A percentile compares a stretch with the other conserved stretches of the same genome.
These are phyloP conservation scores for Drosophila ogumai DNA, from an alignment of 1,140 invertebrate species.

Conservation along the genomic window DNA sequence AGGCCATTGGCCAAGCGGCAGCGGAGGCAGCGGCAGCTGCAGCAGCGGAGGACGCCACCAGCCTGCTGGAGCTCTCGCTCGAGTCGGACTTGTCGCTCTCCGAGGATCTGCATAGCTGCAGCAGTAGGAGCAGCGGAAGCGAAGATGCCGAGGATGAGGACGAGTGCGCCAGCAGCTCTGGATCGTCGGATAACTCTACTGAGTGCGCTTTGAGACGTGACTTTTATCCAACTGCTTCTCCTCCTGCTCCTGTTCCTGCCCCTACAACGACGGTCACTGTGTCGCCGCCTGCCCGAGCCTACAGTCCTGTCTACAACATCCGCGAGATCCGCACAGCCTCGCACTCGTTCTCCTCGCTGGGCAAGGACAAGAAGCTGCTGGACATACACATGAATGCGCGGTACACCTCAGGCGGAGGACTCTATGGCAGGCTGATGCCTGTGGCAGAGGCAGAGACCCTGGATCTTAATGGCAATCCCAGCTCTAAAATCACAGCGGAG, in stretches of 20 bases:
- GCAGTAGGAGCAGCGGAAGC: slow-evolving; percentile 56
- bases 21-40: background rate
- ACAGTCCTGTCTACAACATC: slow-evolving; percentile 84
- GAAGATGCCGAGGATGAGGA: slow-evolving; percentile 73
- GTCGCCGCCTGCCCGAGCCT: slow-evolving; percentile 47
- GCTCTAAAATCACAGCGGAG: slow-evolving; percentile 52
- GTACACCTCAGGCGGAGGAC: slow-evolving; percentile 45
- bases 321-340: slow-evolving; percentile 79
- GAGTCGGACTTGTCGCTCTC: slow-evolving; percentile 73
- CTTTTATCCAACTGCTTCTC: slow-evolving; percentile 42
- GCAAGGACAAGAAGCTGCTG: slow-evolving; percentile 82
- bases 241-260: slow-evolving; percentile 3
- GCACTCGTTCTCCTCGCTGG: slow-evolving; percentile 82
- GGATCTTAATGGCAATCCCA: slow-evolving; percentile 66
- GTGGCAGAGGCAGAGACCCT: slow-evolving; percentile 53
- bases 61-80: slow-evolving; percentile 72
- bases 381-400: slow-evolving; percentile 78
- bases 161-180: slow-evolving; percentile 72
- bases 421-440: slow-evolving; percentile 59
- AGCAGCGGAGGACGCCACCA: slow-evolving; percentile 51
- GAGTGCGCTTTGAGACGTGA: slow-evolving; percentile 66
- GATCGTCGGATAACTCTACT: slow-evolving; percentile 76
- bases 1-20: slow-evolving; percentile 56
- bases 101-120: slow-evolving; percentile 75
- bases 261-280: background rate